Evolutionary conservation across 2,888 invertebrate genomes (phyloP).

Genomic region (Pterostichus niger): DNA sequence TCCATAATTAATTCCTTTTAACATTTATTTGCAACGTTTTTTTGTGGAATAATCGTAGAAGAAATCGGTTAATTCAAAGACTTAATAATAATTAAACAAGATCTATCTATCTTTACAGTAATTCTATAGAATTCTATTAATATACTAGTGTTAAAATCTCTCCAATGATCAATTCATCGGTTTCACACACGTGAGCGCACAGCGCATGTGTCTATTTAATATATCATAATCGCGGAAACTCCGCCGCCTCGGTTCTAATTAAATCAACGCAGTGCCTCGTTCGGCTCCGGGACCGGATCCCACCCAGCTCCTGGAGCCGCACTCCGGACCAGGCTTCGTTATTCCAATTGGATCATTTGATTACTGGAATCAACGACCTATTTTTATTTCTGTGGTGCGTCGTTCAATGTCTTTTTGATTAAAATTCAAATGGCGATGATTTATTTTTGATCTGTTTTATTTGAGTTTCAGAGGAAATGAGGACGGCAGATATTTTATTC

Average conservation of each 20-base stretch:
- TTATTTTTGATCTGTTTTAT: slow-evolving; percentile 32
- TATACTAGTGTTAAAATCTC: too few relatives aligned
- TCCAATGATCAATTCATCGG: too few relatives aligned
- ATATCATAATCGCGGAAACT: slow-evolving; percentile 5
- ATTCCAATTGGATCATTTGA: slow-evolving; percentile 51
- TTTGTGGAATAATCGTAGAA: too few relatives aligned
- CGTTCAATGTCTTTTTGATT: slow-evolving; percentile 33
- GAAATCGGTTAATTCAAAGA: too few relatives aligned
- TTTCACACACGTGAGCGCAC: neutral
- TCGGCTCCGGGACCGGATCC: neutral
- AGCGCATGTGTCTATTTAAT: slow-evolving; percentile 1
- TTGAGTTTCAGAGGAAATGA: neutral
- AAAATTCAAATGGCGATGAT: slow-evolving; percentile 36
- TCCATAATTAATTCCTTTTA: too few relatives aligned
- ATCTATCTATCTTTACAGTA: too few relatives aligned
- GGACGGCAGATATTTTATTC: too few relatives aligned
- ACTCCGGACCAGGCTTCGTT: slow-evolving; percentile 26
- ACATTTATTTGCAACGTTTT: too few relatives aligned
- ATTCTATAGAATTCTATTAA: too few relatives aligned
- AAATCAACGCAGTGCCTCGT: slow-evolving; percentile 1
- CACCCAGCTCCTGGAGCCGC: neutral
- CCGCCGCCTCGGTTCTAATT: slow-evolving; percentile 17
- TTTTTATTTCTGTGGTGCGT: slow-evolving; percentile 26
- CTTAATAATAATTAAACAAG: too few relatives aligned
- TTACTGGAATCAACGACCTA: slow-evolving; percentile 25